Evolutionary conservation across 2,797 vertebrate species (phyloP).

Genomic region (Girardinus metallicus): DNA sequence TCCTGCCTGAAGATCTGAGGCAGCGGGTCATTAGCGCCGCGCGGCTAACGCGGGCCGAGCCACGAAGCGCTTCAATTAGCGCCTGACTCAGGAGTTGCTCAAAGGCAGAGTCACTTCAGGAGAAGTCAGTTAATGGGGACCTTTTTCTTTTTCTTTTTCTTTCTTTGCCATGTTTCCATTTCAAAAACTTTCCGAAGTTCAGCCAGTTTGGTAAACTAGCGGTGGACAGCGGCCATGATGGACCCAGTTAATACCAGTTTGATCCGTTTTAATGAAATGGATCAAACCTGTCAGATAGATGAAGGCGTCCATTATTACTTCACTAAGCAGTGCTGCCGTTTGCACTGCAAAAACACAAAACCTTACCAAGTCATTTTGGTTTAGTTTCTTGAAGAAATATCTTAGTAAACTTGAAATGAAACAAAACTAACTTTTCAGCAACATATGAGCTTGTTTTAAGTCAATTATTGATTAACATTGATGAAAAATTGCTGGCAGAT

Average conservation of each 20-base stretch:
- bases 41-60: background rate
- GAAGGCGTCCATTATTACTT: too few species aligned
- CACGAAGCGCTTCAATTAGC: slow-evolving; percentile 36
- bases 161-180: background rate
- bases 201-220: background rate
- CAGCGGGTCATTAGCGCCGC: slow-evolving; percentile 3
- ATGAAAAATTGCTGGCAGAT: too few species aligned
- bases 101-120: background rate
- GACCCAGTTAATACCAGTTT: background rate
- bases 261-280: background rate
- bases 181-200: background rate
- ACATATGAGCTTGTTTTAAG: too few species aligned
- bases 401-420: too few species aligned
- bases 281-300: background rate
- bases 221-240: background rate
- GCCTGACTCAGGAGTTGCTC: slow-evolving; percentile 13
- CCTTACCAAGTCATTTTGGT: too few species aligned
- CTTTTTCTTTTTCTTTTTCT: background rate
- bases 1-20: background rate
- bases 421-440: too few species aligned
- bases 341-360: too few species aligned
- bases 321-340: too few species aligned
- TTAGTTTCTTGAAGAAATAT: too few species aligned
- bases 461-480: too few species aligned
- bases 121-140: background rate